A percentile compares a stretch with the other conserved stretches of the same genome.
Conservation (phyloP, 1,140 invertebrate species). For the Conopomorpha cramerella region DNA sequence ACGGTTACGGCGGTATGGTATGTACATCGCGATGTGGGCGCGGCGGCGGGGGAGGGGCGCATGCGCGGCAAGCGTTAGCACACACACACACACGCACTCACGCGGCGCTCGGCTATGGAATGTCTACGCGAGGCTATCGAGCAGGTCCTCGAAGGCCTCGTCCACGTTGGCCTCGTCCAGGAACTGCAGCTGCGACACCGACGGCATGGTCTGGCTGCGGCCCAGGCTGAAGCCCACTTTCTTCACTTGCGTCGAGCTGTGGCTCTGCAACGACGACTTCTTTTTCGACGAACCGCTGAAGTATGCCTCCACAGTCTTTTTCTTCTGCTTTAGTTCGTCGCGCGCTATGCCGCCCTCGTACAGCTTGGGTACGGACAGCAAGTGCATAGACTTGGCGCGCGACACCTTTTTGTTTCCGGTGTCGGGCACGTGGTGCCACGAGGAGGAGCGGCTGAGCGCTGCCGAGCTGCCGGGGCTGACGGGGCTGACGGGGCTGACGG, state of each 20-base stretch:
- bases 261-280: slow-evolving; percentile 11
- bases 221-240: slow-evolving; percentile 62
- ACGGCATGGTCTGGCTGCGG: slow-evolving; percentile 75
- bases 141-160: slow-evolving; percentile 76
- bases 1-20: slow-evolving; percentile 8
- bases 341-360: slow-evolving; percentile 78
- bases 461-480: slow-evolving; percentile 31
- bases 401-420: slow-evolving; percentile 33
- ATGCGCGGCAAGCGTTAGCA: slow-evolving; percentile 41
- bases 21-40: slow-evolving; percentile 4
- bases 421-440: slow-evolving; percentile 72
- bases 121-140: slow-evolving; percentile 61
- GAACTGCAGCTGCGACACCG: slow-evolving; percentile 65
- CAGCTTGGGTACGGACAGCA: slow-evolving; percentile 72
- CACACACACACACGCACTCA: slow-evolving; percentile 57
- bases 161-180: slow-evolving; percentile 75
- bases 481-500: too few species aligned
- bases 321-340: slow-evolving; percentile 73
- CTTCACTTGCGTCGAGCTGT: slow-evolving; percentile 46
- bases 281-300: slow-evolving; percentile 61
- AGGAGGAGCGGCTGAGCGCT: slow-evolving; percentile 75
- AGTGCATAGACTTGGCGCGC: slow-evolving; percentile 74
- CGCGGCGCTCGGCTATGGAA: slow-evolving; percentile 46
- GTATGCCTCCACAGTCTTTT: slow-evolving; percentile 80
- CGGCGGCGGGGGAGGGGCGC: slow-evolving; percentile 17